A percentile compares a stretch with the other conserved stretches of the same genome.
These are phyloP conservation scores for Cryptoblepharus egeriae DNA, from an alignment of 2,797 vertebrate genomes.

Conservation along the genomic window DNA sequence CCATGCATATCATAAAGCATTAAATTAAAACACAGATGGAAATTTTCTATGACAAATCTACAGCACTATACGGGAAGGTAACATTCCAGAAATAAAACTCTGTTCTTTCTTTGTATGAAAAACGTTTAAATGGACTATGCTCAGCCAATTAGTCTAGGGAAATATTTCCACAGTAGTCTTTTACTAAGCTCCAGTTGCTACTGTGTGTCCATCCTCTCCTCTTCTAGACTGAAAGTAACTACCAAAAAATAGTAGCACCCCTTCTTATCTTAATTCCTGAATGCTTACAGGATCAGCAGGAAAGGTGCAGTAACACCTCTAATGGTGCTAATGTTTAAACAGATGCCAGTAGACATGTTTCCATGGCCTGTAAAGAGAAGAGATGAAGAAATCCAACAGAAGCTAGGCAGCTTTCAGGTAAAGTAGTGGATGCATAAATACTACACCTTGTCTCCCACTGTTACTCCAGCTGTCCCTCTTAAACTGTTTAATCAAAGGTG, in stretches of 20 bases:
- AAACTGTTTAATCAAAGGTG: background rate
- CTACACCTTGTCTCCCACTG: background rate
- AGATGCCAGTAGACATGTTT: background rate
- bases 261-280: constrained; percentile 43
- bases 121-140: constrained; percentile 5
- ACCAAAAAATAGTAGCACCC: constrained; percentile 22
- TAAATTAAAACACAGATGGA: accelerated
- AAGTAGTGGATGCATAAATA: background rate
- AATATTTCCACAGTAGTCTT: constrained; percentile 4
- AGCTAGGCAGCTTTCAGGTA: background rate
- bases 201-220: background rate
- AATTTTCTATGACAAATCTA: constrained; percentile 21
- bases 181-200: constrained; percentile 13
- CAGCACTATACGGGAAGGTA: constrained; percentile 10
- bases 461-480: background rate
- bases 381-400: constrained; percentile 27
- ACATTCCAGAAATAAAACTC: constrained; percentile 51
- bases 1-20: background rate
- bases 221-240: background rate
- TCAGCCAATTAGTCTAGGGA: constrained; percentile 25
- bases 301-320: constrained; percentile 8
- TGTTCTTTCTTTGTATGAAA: constrained; percentile 38
- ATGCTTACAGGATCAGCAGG: background rate
- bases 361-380: constrained; percentile 7
- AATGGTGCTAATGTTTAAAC: background rate